Conservation (phyloP, 2,113 vertebrate species). For the Baryphthengus martii region DNA sequence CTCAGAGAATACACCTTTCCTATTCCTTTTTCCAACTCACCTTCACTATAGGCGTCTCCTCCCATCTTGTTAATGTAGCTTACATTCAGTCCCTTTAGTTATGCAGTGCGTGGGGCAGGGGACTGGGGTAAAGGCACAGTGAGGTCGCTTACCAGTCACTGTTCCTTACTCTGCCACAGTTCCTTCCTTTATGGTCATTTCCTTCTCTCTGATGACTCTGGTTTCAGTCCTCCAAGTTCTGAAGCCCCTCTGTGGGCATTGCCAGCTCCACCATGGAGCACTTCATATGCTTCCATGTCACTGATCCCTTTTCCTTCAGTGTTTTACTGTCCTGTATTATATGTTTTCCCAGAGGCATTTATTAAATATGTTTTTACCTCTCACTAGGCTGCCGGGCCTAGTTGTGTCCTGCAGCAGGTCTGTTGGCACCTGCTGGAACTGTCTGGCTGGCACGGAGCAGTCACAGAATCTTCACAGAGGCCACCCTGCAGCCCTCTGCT, state of each 20-base stretch:
- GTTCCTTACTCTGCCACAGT: background rate
- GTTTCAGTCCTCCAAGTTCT: background rate
- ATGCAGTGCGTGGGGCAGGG: fast-evolving
- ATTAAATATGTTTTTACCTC: no score
- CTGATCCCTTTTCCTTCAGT: background rate
- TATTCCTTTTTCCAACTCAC: background rate
- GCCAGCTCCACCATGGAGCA: background rate
- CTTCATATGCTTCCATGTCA: background rate
- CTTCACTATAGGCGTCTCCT: background rate
- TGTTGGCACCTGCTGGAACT: background rate
- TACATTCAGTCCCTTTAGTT: background rate
- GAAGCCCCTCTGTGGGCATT: fast-evolving
- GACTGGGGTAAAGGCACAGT: fast-evolving
- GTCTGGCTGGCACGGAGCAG: background rate
- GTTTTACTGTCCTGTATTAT: background rate
- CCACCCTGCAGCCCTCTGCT: fast-evolving
- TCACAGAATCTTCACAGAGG: background rate
- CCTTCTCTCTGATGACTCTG: background rate
- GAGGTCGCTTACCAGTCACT: background rate
- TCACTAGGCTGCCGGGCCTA: fast-evolving
- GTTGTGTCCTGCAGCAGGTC: background rate
- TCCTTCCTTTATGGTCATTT: background rate
- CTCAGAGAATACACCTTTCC: background rate
- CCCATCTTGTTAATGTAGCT: background rate
- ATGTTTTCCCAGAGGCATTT: background rate